phyloP scores from a whole-genome alignment of 1,140 invertebrate genomes.

The Uloborus diversus region DNA sequence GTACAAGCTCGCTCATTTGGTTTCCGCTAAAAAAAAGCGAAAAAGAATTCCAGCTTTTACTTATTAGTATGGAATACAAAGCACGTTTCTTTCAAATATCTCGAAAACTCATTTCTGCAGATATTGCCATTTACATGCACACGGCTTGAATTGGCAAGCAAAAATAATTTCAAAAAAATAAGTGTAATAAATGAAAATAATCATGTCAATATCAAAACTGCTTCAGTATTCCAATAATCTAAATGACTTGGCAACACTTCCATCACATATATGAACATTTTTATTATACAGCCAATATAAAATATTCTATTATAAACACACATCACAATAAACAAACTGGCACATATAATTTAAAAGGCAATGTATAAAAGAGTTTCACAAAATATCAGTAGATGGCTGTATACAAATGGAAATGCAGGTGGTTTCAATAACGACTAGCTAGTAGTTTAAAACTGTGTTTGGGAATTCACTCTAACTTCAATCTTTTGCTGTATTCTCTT shows the following conservation, averaged over 20 bases:
- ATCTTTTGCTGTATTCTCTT: slow-evolving; percentile 85
- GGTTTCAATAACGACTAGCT: slow-evolving; percentile 38
- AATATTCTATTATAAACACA: slow-evolving; percentile 40
- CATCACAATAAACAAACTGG: slow-evolving; percentile 37
- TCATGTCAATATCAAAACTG: no score
- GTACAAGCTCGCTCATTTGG: no score
- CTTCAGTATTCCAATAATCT: not conserved
- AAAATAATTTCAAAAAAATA: no score
- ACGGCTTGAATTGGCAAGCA: no score
- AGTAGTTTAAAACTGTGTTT: slow-evolving; percentile 14
- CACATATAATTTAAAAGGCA: slow-evolving; percentile 35
- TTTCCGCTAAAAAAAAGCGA: no score
- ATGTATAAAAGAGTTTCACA: slow-evolving; percentile 17
- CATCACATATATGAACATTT: not conserved
- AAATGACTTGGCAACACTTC: not conserved
- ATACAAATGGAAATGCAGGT: slow-evolving; percentile 19
- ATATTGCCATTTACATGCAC: no score
- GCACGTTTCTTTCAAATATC: no score
- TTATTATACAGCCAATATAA: slow-evolving; percentile 22
- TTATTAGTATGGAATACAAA: no score
- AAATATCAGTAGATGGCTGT: slow-evolving; percentile 25
- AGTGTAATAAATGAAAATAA: no score
- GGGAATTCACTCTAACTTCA: slow-evolving; percentile 65
- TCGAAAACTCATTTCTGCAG: no score
- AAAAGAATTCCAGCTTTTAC: no score